Evolutionary conservation across 2,797 vertebrate genomes (phyloP), one percentile per base, ranked within the genome.

Genomic region (Ambastaia sidthimunki): DNA sequence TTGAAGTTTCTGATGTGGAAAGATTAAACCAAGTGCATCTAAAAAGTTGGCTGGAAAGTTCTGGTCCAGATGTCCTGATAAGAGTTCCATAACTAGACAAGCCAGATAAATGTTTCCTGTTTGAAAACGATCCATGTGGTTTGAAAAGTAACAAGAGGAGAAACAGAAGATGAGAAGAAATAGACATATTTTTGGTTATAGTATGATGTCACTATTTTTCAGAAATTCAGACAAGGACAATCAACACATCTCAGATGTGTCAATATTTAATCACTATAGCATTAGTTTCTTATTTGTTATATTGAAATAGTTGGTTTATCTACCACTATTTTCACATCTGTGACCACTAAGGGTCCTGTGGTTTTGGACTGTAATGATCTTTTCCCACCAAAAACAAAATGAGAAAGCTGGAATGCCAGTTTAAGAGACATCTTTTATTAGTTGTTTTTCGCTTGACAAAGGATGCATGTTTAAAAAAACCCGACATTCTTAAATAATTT

Each of bases 211-310:
- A n/a, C 41, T 19, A 63, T 78, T 52, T 37, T 37, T 5, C 34
- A 37, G 34, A 37, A 5, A 7, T 25, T 71, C 60, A 18, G 7
- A 25, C 44, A 18, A 73, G 50, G 55, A 34, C 62, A 69, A 18
- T 28, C 28, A 77, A 60, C 77, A 73, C 54, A 48, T 37, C 34
- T 82, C 57, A 73, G 67, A 82, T n/a, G 15, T 72, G 69, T 60
- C 74, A 68, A 11, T 52, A 44, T 73, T 77, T 0, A 55, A 44
- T 16, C n/a, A 25, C 28, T 55, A 7, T n/a, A 62, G 7, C 15
- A 44, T 67, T 13, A 15, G 9, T 37, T 67, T 18, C 19, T 68
- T 3, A 48, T 77, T 68, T 73, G 37, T 63, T 16, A 47, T 44
- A 44, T 2, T 67, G 48, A 54, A 75, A 54, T 10, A 50, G 11